Evolutionary conservation across 2,888 invertebrate species (phyloP), one percentile per base, ranked within the genome.

Genomic region (Ennomos fuscantarius): DNA sequence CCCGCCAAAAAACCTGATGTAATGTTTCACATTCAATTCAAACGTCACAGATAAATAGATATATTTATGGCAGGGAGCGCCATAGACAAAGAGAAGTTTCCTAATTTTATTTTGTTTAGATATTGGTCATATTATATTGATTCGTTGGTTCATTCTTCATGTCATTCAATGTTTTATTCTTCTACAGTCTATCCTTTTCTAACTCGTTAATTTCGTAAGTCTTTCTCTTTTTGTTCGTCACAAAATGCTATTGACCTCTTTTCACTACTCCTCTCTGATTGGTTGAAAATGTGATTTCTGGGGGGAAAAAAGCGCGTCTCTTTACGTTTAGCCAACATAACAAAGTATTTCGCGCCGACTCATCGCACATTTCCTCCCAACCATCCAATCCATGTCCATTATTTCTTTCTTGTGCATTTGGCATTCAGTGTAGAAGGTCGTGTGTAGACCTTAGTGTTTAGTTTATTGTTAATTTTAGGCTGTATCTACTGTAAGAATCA

Each of bases 381-480:
- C 24, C 15, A 15, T 24, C 24, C 24, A 2, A 24, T 24, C 24
- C 2, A 24, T 6, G 6, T 24, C 24, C 72, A 82, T 84, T 82
- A 84, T 73, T 76, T 81, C 87, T 64, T 86, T 84, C 92, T 91
- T 92, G 91, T 92, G 87, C 89, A 87, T 89, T 91, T 89, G 85
- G 89, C 89, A 86, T 89, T 88, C 88, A 81, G 79, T 82, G 87
- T 86, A 83, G 88, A 86, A 89, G 91, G 92, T 91, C 87, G 91
- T 81, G 86, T 78, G 78, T 78, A 73, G 88, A 80, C 89, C 87
- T 85, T 88, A 89, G 87, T 74, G 41, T 79, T 84, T 88, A 89
- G 86, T 89, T 89, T 86, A 82, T 81, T 83, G 80, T 82, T 86
- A 85, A 86, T 83, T 81, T 82, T 94, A 93, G 95, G 94, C 82